Evolutionary conservation across 2,888 invertebrate genomes (phyloP).

Genomic region (Polia nebulosa): DNA sequence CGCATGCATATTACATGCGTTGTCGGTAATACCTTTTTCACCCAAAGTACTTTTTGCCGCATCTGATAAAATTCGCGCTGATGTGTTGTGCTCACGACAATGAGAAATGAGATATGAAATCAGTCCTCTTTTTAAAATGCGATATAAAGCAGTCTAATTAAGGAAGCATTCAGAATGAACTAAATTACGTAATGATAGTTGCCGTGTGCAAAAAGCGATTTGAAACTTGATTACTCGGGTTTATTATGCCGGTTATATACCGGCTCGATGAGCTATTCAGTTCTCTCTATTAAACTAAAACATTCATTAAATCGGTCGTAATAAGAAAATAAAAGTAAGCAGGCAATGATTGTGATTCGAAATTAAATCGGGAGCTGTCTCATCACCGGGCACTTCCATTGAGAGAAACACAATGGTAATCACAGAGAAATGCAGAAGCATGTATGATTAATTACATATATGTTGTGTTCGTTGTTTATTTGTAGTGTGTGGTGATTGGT

Average conservation of each 20-base stretch:
- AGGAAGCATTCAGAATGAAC: conserved; percentile 62
- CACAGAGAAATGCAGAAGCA: conserved; percentile 79
- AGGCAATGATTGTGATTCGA: conserved; percentile 77
- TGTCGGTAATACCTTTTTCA: conserved; percentile 63
- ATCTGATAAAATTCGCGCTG: conserved; percentile 82
- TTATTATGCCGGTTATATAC: conserved; percentile 61
- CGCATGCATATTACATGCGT: conserved; percentile 63
- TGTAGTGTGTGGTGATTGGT: conserved; percentile 36
- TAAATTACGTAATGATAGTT: conserved; percentile 65
- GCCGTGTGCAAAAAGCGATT: conserved; percentile 65
- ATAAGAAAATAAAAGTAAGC: conserved; percentile 77
- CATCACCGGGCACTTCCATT: conserved; percentile 74
- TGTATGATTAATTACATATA: conserved; percentile 81
- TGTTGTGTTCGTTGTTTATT: conserved; percentile 53
- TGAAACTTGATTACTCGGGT: conserved; percentile 65
- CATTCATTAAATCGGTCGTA: conserved; percentile 79
- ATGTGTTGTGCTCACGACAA: conserved; percentile 75
- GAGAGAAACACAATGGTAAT: conserved; percentile 82
- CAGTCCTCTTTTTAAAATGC: conserved; percentile 64
- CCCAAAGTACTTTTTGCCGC: conserved; percentile 74
- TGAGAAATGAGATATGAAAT: conserved; percentile 73
- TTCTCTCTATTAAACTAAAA: conserved; percentile 75
- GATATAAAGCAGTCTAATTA: conserved; percentile 64
- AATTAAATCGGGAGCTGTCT: conserved; percentile 82
- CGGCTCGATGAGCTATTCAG: conserved; percentile 69